A percentile compares a stretch with the other conserved stretches of the same genome.
phyloP scores from a whole-genome alignment of 2,797 vertebrate genomes.

The Gallinago solitaria region DNA sequence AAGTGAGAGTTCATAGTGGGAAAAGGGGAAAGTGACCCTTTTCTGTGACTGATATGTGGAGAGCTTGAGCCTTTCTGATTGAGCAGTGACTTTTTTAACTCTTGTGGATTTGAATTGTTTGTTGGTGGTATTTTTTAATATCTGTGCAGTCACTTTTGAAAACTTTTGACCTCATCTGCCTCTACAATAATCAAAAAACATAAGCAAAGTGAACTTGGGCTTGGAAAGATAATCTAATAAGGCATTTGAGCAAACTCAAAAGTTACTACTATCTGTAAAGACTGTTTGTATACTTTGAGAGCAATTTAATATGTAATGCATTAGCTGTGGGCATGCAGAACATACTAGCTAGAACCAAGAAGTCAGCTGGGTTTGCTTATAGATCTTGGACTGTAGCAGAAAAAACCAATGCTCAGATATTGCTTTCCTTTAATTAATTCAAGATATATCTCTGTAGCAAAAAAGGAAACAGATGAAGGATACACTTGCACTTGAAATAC shows the following conservation, averaged over 20 bases:
- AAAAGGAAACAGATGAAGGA: not conserved
- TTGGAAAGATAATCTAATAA: not conserved
- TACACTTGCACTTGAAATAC: not conserved
- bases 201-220: not conserved
- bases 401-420: not conserved
- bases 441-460: not conserved
- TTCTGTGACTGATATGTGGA: fast-evolving
- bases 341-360: not conserved
- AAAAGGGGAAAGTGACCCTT: not conserved
- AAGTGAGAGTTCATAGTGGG: not conserved
- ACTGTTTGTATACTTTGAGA: not conserved
- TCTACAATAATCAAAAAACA: not conserved
- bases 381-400: not conserved
- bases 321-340: not conserved
- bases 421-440: not conserved
- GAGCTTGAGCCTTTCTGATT: not conserved
- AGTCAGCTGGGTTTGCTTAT: not conserved
- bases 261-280: not conserved
- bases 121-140: fast-evolving
- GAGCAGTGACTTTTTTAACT: not conserved
- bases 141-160: not conserved
- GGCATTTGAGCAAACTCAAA: not conserved
- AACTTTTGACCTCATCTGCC: not conserved
- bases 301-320: not conserved
- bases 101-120: not conserved